Evolutionary conservation across 1,140 invertebrate species (phyloP).

Genomic region (Platyura marginata): DNA sequence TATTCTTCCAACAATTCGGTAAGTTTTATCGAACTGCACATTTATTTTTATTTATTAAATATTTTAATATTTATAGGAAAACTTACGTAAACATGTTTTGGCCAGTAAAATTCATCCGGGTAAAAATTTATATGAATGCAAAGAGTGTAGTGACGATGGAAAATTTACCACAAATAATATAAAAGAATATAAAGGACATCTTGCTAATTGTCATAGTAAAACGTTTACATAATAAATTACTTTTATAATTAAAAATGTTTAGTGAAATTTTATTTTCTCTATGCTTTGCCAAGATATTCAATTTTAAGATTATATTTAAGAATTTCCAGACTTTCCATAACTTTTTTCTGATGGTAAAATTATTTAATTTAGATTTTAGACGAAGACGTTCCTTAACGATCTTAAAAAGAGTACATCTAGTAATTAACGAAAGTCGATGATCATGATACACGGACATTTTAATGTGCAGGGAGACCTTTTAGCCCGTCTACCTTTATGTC

Average conservation of each 20-base stretch:
- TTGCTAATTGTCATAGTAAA: slow-evolving; percentile 30
- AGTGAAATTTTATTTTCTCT: not conserved
- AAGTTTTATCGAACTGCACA: slow-evolving; percentile 14
- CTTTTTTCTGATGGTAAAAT: too few species aligned
- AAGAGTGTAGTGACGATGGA: slow-evolving; percentile 27
- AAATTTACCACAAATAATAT: slow-evolving; percentile 40
- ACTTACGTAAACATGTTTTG: slow-evolving; percentile 68
- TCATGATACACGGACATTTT: too few species aligned
- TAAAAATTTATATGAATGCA: slow-evolving; percentile 57
- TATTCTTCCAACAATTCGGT: slow-evolving; percentile 60
- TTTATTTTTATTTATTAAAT: not conserved
- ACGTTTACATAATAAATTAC: not conserved
- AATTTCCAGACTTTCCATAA: too few species aligned
- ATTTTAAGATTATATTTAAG: too few species aligned
- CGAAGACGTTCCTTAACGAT: not conserved
- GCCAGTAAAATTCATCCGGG: slow-evolving; percentile 61
- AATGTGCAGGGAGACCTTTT: too few species aligned
- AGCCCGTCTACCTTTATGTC: too few species aligned
- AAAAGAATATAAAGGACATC: slow-evolving; percentile 45
- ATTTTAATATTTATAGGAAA: slow-evolving; percentile 40
- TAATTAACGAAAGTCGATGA: too few species aligned
- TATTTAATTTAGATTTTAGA: not conserved
- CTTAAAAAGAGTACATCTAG: not conserved
- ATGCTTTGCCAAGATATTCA: too few species aligned
- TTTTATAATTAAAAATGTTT: not conserved